Conservation (phyloP, 1,140 invertebrate species). For the Galleria mellonella region DNA sequence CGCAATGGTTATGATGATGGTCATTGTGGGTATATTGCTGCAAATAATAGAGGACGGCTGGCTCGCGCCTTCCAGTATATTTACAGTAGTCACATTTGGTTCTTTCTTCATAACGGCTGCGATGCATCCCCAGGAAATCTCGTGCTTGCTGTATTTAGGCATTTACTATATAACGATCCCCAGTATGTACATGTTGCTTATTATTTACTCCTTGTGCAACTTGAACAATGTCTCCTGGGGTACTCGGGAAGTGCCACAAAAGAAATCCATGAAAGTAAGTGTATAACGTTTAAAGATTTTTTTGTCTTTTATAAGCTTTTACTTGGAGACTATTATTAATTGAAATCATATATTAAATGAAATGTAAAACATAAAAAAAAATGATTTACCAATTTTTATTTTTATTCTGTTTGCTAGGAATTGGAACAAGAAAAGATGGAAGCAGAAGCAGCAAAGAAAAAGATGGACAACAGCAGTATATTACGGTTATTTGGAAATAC, state of each 20-base stretch:
- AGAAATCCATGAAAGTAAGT: conserved; percentile 86
- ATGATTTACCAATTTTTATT: too few relatives aligned
- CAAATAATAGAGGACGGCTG: conserved; percentile 88
- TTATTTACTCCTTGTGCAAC: conserved; percentile 94
- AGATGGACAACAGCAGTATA: conserved; percentile 87
- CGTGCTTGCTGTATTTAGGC: conserved; percentile 84
- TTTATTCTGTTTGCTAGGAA: conserved; percentile 75
- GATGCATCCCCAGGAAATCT: conserved; percentile 90
- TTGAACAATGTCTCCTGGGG: conserved; percentile 94
- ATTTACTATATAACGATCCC: conserved; percentile 95
- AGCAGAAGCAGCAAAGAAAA: conserved; percentile 87
- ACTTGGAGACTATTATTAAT: too few relatives aligned
- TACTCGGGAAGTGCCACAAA: conserved; percentile 83
- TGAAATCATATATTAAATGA: too few relatives aligned
- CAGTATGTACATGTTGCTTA: conserved; percentile 94
- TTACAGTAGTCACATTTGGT: conserved; percentile 80
- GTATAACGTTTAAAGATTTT: neutral
- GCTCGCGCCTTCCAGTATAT: conserved; percentile 85
- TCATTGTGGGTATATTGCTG: conserved; percentile 89
- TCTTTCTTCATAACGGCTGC: conserved; percentile 75
- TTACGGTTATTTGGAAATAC: conserved; percentile 83
- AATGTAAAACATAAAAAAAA: too few relatives aligned
- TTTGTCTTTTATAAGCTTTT: too few relatives aligned
- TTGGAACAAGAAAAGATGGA: conserved; percentile 90
- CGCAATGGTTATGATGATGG: conserved; percentile 94